phyloP scores from a whole-genome alignment of 1,140 invertebrate genomes.

The Leptonema lineaticorne region DNA sequence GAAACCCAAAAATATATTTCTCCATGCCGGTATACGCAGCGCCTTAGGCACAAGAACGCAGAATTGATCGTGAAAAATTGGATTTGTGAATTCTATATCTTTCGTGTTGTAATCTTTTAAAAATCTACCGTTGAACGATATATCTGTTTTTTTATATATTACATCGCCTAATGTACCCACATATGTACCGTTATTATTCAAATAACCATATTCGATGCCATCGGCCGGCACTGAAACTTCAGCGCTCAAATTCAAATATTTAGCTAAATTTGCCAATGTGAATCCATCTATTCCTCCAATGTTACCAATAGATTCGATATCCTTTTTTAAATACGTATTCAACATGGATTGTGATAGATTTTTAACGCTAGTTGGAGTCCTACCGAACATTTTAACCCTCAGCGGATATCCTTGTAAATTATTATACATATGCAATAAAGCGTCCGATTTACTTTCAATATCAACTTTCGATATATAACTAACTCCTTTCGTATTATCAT shows the following conservation, averaged over 20 bases:
- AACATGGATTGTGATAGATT: constrained; percentile 30
- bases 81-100: constrained; percentile 46
- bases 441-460: neutral
- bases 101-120: constrained; percentile 46
- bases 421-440: constrained; percentile 23
- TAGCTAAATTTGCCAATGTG: constrained; percentile 44
- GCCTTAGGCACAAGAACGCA: constrained; percentile 53
- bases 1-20: constrained; percentile 49
- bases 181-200: constrained; percentile 44
- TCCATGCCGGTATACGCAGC: constrained; percentile 48
- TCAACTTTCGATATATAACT: constrained; percentile 14
- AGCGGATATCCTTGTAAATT: constrained; percentile 36
- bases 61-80: constrained; percentile 47
- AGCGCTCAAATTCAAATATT: constrained; percentile 47
- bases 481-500: neutral
- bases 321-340: constrained; percentile 33
- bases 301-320: constrained; percentile 20
- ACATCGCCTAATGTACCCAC: constrained; percentile 50
- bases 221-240: constrained; percentile 39
- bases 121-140: constrained; percentile 50
- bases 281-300: constrained; percentile 46
- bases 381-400: constrained; percentile 30
- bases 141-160: constrained; percentile 44
- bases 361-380: constrained; percentile 29
- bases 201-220: constrained; percentile 44